Evolutionary conservation across 1,140 invertebrate genomes (phyloP), one percentile per base, ranked within the genome.

Genomic region (Cotesia vestalis): DNA sequence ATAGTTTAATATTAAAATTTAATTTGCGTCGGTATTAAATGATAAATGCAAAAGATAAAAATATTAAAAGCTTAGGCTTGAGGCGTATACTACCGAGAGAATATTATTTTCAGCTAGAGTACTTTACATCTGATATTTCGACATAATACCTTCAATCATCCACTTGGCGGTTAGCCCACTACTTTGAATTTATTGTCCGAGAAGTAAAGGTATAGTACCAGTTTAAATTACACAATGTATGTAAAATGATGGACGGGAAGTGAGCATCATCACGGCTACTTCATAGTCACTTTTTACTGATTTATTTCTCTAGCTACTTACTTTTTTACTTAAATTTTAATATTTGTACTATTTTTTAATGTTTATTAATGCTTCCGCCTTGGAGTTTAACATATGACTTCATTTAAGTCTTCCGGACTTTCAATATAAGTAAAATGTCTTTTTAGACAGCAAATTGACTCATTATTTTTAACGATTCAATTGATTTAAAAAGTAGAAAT

Each of bases 141-240:
- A 64, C 62, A 64, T 64, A 57, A 57, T 57, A 38, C 12, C 59
- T 61, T 46, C 62, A 64, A 64, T 64, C 62, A 64, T 64, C 62
- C 62, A 14, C 62, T 64, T 64, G 62, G 62, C 35, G 11, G n/a
- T 35, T 40, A 64, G 36, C 62, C 62, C 35, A 38, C 34, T 8
- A n/a, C 8, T 14, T 64, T 14, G 12, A 40, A 40, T 20, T 35
- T 40, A n/a, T 12, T 35, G 38, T 46, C 35, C 17, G 62, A 38
- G 34, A 6, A 27, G 27, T 27, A 27, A 27, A 38, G 20, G 62
- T 20, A 36, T 46, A 46, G 17, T 46, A 9, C 6, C 40, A 46
- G 40, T 46, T 27, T 14, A 57, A 12, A 20, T 57, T 6, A 38
- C 34, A 14, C 17, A 40, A 40, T 64, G 35, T 4, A n/a, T 38